phyloP scores from a whole-genome alignment of 23 tunicate genomes.

The Clavelina lepadiformis region DNA sequence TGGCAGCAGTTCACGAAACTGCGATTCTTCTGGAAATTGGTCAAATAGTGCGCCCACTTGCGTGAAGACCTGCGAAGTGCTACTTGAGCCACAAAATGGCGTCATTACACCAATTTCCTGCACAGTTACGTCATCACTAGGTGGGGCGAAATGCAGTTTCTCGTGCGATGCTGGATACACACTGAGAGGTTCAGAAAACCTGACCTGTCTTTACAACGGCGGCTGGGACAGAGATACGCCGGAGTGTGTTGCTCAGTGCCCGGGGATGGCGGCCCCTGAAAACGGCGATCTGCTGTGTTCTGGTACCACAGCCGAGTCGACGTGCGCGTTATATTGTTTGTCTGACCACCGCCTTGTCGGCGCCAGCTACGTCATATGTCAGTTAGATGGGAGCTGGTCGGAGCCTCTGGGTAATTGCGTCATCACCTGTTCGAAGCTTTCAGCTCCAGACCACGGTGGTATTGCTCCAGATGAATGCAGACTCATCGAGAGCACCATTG shows the following conservation, averaged over 20 bases:
- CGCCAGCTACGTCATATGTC: slow-evolving; percentile 21
- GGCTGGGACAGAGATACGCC: slow-evolving; percentile 11
- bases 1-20: slow-evolving; percentile 6
- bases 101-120: slow-evolving; percentile 18
- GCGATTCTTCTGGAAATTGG: slow-evolving; percentile 20
- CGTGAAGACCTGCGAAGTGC: slow-evolving; percentile 1
- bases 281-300: slow-evolving; percentile 25
- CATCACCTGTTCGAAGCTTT: slow-evolving; percentile 17
- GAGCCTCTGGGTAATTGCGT: slow-evolving; percentile 39
- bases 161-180: slow-evolving; percentile 34
- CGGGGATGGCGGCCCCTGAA: slow-evolving; percentile 7
- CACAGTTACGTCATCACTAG: not conserved
- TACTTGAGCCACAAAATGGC: slow-evolving; percentile 3
- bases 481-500: slow-evolving; percentile 4
- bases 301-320: not conserved
- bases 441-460: slow-evolving; percentile 6
- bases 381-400: slow-evolving; percentile 34
- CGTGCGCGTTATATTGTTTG: slow-evolving; percentile 26
- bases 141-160: slow-evolving; percentile 11
- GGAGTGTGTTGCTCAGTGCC: slow-evolving; percentile 17
- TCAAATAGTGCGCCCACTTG: slow-evolving; percentile 16
- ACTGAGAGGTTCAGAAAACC: not conserved
- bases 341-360: slow-evolving; percentile 3
- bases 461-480: slow-evolving; percentile 29
- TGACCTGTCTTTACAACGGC: slow-evolving; percentile 27